phyloP scores from a whole-genome alignment of 1,140 invertebrate species.

The Trinorchestia longiramus region DNA sequence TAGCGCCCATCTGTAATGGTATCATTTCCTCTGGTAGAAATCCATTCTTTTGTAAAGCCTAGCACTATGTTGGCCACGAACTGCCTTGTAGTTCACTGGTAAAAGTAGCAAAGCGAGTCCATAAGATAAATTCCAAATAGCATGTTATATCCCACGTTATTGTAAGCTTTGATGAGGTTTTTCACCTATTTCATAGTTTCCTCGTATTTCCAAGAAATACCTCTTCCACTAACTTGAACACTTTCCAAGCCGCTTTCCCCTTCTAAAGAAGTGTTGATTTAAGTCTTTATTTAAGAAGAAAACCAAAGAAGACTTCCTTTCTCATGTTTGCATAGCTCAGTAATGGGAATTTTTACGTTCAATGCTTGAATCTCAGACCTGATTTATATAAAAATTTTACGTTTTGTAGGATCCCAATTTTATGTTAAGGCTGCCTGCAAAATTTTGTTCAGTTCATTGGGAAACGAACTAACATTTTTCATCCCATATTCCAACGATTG shows the following conservation, averaged over 20 bases:
- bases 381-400: not conserved
- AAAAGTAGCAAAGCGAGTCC: not conserved
- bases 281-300: not conserved
- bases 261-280: not conserved
- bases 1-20: no score
- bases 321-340: not conserved
- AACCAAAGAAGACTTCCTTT: no score
- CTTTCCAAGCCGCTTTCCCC: not conserved
- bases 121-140: not conserved
- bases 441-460: not conserved
- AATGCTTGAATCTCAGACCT: not conserved
- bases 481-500: not conserved
- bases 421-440: not conserved
- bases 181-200: not conserved
- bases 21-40: no score
- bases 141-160: not conserved
- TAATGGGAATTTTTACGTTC: not conserved
- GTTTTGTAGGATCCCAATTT: not conserved
- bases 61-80: not conserved
- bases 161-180: not conserved
- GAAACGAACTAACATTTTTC: not conserved
- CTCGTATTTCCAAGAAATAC: not conserved
- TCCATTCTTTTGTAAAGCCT: no score
- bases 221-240: not conserved
- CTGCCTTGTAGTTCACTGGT: not conserved